These are phyloP conservation scores for Sphaeramia orbicularis DNA, from an alignment of 2,797 vertebrate genomes.

Conservation along the genomic window DNA sequence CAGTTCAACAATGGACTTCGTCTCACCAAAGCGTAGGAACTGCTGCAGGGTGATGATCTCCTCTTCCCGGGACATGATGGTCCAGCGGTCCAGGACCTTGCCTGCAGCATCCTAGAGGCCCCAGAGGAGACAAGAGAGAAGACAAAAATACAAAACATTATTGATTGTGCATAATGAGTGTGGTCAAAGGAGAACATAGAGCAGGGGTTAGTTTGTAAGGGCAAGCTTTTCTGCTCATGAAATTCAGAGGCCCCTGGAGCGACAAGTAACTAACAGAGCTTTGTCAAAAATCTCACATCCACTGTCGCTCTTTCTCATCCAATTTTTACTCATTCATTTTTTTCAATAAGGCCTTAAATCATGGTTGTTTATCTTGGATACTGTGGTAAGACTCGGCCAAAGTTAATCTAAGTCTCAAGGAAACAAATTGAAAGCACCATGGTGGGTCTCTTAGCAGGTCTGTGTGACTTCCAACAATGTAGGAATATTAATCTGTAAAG, in stretches of 20 bases:
- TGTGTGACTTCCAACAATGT: slow-evolving; percentile 67
- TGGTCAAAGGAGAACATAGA: slow-evolving; percentile 80
- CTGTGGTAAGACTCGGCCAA: slow-evolving; percentile 70
- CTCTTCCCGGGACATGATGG: slow-evolving; percentile 99
- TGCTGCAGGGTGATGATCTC: slow-evolving; percentile 99
- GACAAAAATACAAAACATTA: slow-evolving; percentile 92
- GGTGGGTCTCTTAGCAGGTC: slow-evolving; percentile 74
- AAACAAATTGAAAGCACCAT: slow-evolving; percentile 79
- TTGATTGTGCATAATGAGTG: slow-evolving; percentile 92
- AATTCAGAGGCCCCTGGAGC: slow-evolving; percentile 81
- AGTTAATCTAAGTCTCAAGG: slow-evolving; percentile 80
- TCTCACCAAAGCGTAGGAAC: slow-evolving; percentile 99
- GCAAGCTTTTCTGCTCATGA: slow-evolving; percentile 78
- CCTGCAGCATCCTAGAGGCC: slow-evolving; percentile 97
- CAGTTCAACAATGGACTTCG: slow-evolving; percentile 99
- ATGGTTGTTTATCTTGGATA: slow-evolving; percentile 75
- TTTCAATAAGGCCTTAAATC: slow-evolving; percentile 70
- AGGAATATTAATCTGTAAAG: slow-evolving; percentile 68
- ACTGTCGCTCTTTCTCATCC: slow-evolving; percentile 26
- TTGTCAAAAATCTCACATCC: slow-evolving; percentile 55
- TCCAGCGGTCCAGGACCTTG: slow-evolving; percentile 99
- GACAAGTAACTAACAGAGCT: slow-evolving; percentile 82
- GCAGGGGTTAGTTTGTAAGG: slow-evolving; percentile 73
- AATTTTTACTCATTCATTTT: slow-evolving; percentile 53
- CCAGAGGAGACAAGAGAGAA: slow-evolving; percentile 93